Evolutionary conservation across 1,140 invertebrate species (phyloP).

Genomic region (Drosophila prosaltans): DNA sequence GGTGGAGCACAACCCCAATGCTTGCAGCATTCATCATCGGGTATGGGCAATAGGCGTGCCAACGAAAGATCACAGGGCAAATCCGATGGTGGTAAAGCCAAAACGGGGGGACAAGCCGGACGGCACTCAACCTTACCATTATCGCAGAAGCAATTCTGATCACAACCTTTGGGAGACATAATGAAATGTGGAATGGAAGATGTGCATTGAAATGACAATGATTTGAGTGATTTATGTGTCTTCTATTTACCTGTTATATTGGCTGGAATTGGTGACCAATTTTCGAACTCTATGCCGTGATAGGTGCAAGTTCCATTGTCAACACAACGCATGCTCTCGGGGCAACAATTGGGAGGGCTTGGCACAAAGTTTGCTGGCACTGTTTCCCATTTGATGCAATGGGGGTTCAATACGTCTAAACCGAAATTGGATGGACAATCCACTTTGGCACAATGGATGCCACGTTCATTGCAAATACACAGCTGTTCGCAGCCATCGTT

Average conservation of each 20-base stretch:
- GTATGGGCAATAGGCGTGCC: slow-evolving; percentile 87
- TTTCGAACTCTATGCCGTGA: slow-evolving; percentile 87
- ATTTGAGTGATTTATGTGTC: slow-evolving; percentile 4
- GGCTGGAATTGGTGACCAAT: slow-evolving; percentile 88
- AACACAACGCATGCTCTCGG: slow-evolving; percentile 89
- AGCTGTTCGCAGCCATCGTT: slow-evolving; percentile 90
- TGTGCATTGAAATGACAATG: slow-evolving; percentile 17
- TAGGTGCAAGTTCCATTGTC: slow-evolving; percentile 91
- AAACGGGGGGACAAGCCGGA: slow-evolving; percentile 89
- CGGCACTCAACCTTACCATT: slow-evolving; percentile 93
- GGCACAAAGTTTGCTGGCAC: slow-evolving; percentile 89
- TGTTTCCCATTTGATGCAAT: slow-evolving; percentile 93
- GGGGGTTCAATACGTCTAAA: slow-evolving; percentile 90
- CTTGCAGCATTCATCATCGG: slow-evolving; percentile 91
- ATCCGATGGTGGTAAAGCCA: slow-evolving; percentile 88
- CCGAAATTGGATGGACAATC: slow-evolving; percentile 93
- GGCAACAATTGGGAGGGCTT: slow-evolving; percentile 91
- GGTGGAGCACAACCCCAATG: slow-evolving; percentile 87
- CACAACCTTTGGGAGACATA: slow-evolving; percentile 87
- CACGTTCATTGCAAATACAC: slow-evolving; percentile 87
- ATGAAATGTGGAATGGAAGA: slow-evolving; percentile 13
- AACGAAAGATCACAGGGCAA: slow-evolving; percentile 88
- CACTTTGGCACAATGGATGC: slow-evolving; percentile 89
- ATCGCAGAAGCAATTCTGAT: slow-evolving; percentile 93
- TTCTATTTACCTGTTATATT: slow-evolving; percentile 83